Percentiles rank a stretch among this genome's conserved stretches.
These are phyloP conservation scores for Tetragonula carbonaria DNA, from an alignment of 2,888 invertebrate genomes.

Conservation along the genomic window DNA sequence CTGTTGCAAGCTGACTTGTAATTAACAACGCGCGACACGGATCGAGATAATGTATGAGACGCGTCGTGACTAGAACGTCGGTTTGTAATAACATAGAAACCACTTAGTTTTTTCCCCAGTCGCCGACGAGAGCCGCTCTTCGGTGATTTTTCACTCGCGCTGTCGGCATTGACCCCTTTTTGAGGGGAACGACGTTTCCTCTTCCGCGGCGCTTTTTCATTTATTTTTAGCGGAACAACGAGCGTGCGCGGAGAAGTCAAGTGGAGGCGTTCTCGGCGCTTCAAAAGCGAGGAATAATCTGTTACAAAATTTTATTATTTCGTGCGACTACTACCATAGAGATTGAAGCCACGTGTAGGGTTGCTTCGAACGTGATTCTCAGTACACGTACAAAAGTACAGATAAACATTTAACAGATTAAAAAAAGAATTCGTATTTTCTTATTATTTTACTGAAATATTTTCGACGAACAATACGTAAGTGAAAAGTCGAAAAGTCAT, in stretches of 20 bases:
- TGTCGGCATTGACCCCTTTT: slow-evolving; percentile 61
- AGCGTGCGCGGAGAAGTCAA: background rate
- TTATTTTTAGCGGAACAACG: slow-evolving; percentile 44
- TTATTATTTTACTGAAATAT: no score
- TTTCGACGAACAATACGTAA: background rate
- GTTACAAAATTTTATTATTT: slow-evolving; percentile 16
- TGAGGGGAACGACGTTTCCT: slow-evolving; percentile 42
- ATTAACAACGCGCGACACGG: slow-evolving; percentile 56
- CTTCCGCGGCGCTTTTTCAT: slow-evolving; percentile 39
- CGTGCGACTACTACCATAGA: background rate
- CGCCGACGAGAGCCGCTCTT: slow-evolving; percentile 9
- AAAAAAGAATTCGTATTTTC: no score
- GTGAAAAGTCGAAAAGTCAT: no score
- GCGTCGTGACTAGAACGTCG: slow-evolving; percentile 38
- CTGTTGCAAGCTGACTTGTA: slow-evolving; percentile 46
- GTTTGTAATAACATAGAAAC: slow-evolving; percentile 55
- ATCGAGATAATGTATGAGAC: slow-evolving; percentile 53
- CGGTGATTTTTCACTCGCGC: slow-evolving; percentile 48
- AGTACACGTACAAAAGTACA: background rate
- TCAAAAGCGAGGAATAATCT: slow-evolving; percentile 2
- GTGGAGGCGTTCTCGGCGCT: background rate
- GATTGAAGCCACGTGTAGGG: background rate
- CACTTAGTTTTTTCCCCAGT: slow-evolving; percentile 55
- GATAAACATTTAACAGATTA: no score
- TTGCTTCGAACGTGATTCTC: background rate